phyloP scores from a whole-genome alignment of 2,113 vertebrate genomes.

The Trogon surrucura region DNA sequence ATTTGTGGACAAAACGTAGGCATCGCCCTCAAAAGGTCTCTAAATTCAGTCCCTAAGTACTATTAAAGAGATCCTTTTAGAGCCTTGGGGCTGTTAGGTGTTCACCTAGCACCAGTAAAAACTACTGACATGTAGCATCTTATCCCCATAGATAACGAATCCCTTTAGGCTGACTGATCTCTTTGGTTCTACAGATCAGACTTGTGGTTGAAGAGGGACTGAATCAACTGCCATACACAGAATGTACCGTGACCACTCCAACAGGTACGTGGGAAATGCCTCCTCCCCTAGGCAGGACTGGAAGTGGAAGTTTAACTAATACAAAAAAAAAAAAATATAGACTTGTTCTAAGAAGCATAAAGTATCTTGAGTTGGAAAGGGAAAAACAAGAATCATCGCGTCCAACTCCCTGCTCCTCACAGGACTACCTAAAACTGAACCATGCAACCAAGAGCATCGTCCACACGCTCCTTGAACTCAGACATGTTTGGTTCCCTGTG shows the following conservation, averaged over 20 bases:
- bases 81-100: background rate
- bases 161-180: background rate
- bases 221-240: slow-evolving; percentile 95
- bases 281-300: background rate
- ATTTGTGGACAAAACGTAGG: background rate
- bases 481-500: background rate
- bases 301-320: background rate
- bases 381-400: background rate
- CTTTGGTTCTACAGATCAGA: slow-evolving; percentile 85
- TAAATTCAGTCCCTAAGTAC: background rate
- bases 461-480: background rate
- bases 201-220: slow-evolving; percentile 97
- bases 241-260: slow-evolving; percentile 97
- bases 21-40: background rate
- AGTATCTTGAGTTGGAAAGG: background rate
- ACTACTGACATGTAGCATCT: background rate
- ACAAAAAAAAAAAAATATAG: background rate
- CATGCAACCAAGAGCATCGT: too few relatives aligned
- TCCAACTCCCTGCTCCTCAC: background rate
- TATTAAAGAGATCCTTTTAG: background rate
- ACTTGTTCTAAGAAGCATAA: background rate
- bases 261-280: slow-evolving; percentile 79
- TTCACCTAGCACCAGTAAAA: background rate
- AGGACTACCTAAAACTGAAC: background rate
- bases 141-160: background rate